Conservation (phyloP, 2,888 invertebrate species). For the Dinocampus coccinellae region DNA sequence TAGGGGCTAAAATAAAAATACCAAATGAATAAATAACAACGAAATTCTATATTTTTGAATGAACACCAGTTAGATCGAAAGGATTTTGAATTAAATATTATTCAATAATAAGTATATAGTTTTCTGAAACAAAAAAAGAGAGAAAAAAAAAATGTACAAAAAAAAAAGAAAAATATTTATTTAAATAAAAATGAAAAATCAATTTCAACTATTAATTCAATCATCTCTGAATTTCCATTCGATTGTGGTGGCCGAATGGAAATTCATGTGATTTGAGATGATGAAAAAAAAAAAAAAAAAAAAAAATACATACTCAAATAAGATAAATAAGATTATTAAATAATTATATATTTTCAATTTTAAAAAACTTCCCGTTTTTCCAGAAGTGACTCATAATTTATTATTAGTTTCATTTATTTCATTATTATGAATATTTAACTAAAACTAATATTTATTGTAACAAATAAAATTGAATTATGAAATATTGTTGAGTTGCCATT, state of each 20-base stretch:
- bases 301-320: conserved; percentile 45
- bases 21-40: neutral
- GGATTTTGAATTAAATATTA: conserved; percentile 36
- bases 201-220: conserved; percentile 42
- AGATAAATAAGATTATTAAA: conserved; percentile 56
- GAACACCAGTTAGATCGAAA: conserved; percentile 14
- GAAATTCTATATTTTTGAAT: conserved; percentile 16
- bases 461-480: conserved; percentile 49
- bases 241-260: conserved; percentile 68
- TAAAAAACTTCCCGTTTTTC: conserved; percentile 59
- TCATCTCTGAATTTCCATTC: conserved; percentile 62
- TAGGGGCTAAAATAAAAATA: conserved; percentile 6
- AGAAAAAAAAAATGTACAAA: conserved; percentile 53
- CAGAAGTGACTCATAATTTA: conserved; percentile 44
- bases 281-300: conserved; percentile 42
- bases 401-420: conserved; percentile 52
- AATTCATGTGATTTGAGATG: conserved; percentile 50
- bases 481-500: conserved; percentile 60
- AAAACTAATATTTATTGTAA: conserved; percentile 49
- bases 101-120: conserved; percentile 34
- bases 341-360: conserved; percentile 48
- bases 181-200: conserved; percentile 38
- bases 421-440: conserved; percentile 45
- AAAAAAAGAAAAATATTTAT: conserved; percentile 59
- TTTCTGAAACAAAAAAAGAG: conserved; percentile 40